Evolutionary conservation across 2,888 invertebrate species (phyloP).

Genomic region (Empis stercorea): DNA sequence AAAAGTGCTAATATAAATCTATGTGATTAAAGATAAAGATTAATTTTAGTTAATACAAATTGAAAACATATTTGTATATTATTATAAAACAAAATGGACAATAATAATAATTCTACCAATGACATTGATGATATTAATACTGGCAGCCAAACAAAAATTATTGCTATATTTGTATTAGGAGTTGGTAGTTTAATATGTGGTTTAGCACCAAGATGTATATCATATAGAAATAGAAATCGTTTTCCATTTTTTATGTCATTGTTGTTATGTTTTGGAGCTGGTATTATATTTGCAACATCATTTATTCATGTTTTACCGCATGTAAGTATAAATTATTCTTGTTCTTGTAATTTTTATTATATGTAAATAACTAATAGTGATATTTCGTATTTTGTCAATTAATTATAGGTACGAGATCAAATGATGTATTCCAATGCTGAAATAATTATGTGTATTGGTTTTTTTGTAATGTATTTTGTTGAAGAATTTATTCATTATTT

Average conservation of each 20-base stretch:
- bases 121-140: too few species aligned
- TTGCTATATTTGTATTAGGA: constrained; percentile 53
- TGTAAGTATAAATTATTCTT: constrained; percentile 36
- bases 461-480: constrained; percentile 56
- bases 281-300: constrained; percentile 64
- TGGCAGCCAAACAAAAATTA: constrained; percentile 39
- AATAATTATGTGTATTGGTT: constrained; percentile 52
- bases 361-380: too few species aligned
- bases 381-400: too few species aligned
- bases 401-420: constrained; percentile 38
- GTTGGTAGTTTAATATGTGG: constrained; percentile 57
- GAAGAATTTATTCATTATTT: constrained; percentile 60
- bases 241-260: constrained; percentile 53
- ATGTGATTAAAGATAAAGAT: too few species aligned
- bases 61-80: too few species aligned
- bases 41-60: too few species aligned
- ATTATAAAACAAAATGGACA: too few species aligned
- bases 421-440: constrained; percentile 48
- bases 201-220: constrained; percentile 52
- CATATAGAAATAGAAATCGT: constrained; percentile 42
- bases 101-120: too few species aligned
- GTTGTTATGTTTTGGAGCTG: constrained; percentile 67
- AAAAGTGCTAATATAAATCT: too few species aligned
- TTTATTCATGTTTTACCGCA: constrained; percentile 72
- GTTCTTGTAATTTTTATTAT: too few species aligned